Evolutionary conservation across 2,888 invertebrate species (phyloP).

Genomic region (Hirtodrosophila duncani): DNA sequence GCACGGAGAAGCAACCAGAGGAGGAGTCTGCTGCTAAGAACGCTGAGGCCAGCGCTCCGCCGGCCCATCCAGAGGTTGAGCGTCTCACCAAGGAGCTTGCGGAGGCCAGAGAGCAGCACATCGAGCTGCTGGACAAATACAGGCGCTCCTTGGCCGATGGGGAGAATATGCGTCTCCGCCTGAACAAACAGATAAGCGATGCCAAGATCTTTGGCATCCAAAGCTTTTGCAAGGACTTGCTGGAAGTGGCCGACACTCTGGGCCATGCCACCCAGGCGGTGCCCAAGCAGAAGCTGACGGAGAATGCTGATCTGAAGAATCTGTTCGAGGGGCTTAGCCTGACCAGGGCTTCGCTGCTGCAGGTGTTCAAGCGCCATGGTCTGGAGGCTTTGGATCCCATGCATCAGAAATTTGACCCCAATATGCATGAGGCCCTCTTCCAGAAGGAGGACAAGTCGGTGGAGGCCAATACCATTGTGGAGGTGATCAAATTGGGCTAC

Average conservation of each 20-base stretch:
- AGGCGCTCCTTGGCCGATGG: conserved; percentile 95
- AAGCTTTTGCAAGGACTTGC: conserved; percentile 96
- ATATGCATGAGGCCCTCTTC: conserved; percentile 96
- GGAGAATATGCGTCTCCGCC: conserved; percentile 92
- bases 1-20: conserved; percentile 36
- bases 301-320: conserved; percentile 88
- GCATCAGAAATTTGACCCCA: conserved; percentile 97
- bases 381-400: conserved; percentile 91
- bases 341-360: conserved; percentile 90
- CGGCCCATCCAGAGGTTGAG: conserved; percentile 28
- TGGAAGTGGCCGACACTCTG: conserved; percentile 96
- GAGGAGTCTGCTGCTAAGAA: conserved; percentile 13
- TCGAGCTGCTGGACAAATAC: conserved; percentile 90
- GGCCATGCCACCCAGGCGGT: conserved; percentile 92
- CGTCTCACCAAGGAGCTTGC: conserved; percentile 82
- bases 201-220: conserved; percentile 97
- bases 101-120: conserved; percentile 82
- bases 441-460: conserved; percentile 91
- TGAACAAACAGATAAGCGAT: conserved; percentile 95
- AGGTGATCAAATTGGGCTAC: conserved; percentile 97
- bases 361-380: conserved; percentile 95
- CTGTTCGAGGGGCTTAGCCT: conserved; percentile 93
- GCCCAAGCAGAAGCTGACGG: conserved; percentile 85
- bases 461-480: conserved; percentile 91
- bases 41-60: conserved; percentile 77